phyloP scores from a whole-genome alignment of 2,888 invertebrate species.

The Pachymerium ferrugineum region DNA sequence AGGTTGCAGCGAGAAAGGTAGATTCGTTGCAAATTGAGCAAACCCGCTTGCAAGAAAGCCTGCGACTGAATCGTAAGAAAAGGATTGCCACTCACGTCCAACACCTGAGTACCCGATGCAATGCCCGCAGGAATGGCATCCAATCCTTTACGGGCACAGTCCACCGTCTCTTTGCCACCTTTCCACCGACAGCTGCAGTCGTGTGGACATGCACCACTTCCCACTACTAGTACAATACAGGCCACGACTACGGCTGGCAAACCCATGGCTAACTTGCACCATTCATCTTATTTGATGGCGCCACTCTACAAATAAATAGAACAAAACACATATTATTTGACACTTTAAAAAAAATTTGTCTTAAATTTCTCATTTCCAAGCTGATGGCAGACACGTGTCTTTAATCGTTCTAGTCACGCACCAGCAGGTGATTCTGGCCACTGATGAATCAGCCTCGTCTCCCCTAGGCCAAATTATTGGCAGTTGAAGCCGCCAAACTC shows the following conservation, averaged over 20 bases:
- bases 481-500: neutral
- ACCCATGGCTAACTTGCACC: neutral
- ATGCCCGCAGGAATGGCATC: constrained; percentile 57
- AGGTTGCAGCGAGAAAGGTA: constrained; percentile 77
- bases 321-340: neutral
- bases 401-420: neutral
- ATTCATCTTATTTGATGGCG: neutral
- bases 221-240: neutral
- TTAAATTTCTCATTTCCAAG: neutral
- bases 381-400: neutral
- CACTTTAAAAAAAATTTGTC: neutral
- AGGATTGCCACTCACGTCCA: constrained; percentile 82
- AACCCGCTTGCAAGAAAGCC: constrained; percentile 71
- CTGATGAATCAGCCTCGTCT: neutral
- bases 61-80: constrained; percentile 74
- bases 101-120: constrained; percentile 81
- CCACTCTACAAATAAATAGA: neutral
- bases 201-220: constrained; percentile 59
- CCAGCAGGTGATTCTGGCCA: neutral
- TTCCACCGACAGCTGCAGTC: constrained; percentile 87
- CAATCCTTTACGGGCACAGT: constrained; percentile 72
- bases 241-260: neutral
- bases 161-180: constrained; percentile 82
- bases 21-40: constrained; percentile 79
- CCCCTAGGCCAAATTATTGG: neutral